A percentile compares a stretch with the other conserved stretches of the same genome.
Evolutionary conservation across 2,888 invertebrate species (phyloP).

Genomic region (Papilio gigon): DNA sequence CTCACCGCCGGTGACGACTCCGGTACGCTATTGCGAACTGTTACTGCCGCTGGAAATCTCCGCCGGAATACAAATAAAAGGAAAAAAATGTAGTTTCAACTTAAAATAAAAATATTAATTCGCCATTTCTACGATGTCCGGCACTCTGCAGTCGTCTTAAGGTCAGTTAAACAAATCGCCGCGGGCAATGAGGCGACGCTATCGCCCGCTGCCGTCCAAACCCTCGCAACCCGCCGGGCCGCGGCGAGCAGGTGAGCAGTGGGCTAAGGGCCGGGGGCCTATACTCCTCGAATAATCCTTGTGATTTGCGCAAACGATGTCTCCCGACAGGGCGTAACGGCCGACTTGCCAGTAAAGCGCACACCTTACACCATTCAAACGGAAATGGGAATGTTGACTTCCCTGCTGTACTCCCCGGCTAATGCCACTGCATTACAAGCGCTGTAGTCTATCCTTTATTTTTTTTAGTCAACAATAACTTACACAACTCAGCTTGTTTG

Average conservation of each 20-base stretch:
- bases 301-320: slow-evolving; percentile 39
- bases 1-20: too few relatives aligned
- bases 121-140: slow-evolving; percentile 16
- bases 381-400: slow-evolving; percentile 6
- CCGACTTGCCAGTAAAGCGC: slow-evolving; percentile 9
- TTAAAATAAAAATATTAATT: not conserved
- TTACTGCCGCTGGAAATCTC: not conserved
- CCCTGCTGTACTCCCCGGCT: too few relatives aligned
- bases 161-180: slow-evolving; percentile 58
- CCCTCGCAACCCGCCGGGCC: slow-evolving; percentile 37
- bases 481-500: not conserved
- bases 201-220: slow-evolving; percentile 54
- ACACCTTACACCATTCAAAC: not conserved
- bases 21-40: too few relatives aligned
- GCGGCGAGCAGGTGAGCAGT: slow-evolving; percentile 40
- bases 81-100: not conserved
- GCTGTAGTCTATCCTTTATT: too few relatives aligned
- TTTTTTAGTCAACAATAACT: too few relatives aligned
- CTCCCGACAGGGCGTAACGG: slow-evolving; percentile 22
- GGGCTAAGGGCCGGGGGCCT: slow-evolving; percentile 41
- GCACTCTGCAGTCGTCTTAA: slow-evolving; percentile 46
- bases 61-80: too few relatives aligned
- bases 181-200: slow-evolving; percentile 51
- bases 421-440: too few relatives aligned
- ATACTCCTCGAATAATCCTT: slow-evolving; percentile 24